Conservation (phyloP, 2,888 invertebrate species). For the Dinocampus coccinellae region DNA sequence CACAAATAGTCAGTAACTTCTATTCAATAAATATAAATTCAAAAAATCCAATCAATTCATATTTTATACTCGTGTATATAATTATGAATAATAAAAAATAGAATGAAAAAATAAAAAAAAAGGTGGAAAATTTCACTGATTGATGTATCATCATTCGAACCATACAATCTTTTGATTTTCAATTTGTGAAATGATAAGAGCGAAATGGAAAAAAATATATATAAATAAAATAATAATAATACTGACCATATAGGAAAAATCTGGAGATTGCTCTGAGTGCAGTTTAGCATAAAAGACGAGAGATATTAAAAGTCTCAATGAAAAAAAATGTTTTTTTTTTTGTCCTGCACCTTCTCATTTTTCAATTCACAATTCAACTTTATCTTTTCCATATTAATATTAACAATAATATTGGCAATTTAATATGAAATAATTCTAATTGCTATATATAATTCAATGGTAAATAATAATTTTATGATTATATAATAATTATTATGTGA, state of each 20-base stretch:
- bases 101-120: no score
- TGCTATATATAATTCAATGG: no score
- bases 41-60: no score
- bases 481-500: no score
- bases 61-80: no score
- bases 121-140: no score
- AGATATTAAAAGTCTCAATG: constrained; percentile 40
- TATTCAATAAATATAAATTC: no score
- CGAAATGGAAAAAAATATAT: constrained; percentile 19
- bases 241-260: constrained; percentile 12
- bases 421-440: no score
- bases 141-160: neutral
- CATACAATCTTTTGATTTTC: neutral
- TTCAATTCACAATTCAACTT: neutral
- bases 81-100: no score
- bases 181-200: neutral
- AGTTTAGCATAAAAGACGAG: constrained; percentile 50
- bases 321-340: neutral
- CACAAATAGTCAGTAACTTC: no score
- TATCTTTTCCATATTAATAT: neutral
- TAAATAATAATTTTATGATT: no score
- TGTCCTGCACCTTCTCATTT: neutral
- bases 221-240: constrained; percentile 51
- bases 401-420: no score
- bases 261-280: constrained; percentile 55